Percentiles rank a stretch among this genome's conserved stretches.
Conservation (phyloP, 2,888 invertebrate species). For the Lasius platythorax region DNA sequence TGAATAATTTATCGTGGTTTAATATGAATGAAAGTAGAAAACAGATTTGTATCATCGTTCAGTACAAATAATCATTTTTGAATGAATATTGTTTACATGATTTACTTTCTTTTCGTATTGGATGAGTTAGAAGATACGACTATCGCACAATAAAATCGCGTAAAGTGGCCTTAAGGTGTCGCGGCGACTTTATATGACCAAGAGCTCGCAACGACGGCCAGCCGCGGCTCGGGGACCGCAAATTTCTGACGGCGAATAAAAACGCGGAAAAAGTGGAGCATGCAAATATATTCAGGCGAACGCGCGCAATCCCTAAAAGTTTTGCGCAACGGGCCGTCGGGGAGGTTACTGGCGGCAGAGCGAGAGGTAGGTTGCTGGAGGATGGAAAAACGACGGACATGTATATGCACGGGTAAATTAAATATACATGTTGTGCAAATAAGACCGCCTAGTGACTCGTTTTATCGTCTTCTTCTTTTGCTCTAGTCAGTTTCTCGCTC, state of each 20-base stretch:
- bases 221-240: constrained; percentile 55
- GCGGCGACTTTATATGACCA: constrained; percentile 40
- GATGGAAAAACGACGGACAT: constrained; percentile 62
- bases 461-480: constrained; percentile 53
- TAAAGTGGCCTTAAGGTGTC: constrained; percentile 35
- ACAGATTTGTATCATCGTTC: background rate
- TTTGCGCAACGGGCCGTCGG: constrained; percentile 64
- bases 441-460: constrained; percentile 64
- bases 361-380: constrained; percentile 35
- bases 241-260: constrained; percentile 72
- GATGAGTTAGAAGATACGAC: background rate
- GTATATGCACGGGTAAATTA: constrained; percentile 73
- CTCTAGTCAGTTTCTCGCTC: constrained; percentile 32
- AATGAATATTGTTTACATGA: background rate
- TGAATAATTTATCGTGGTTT: background rate
- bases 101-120: background rate
- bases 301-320: constrained; percentile 73
- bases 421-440: constrained; percentile 75
- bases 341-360: constrained; percentile 46
- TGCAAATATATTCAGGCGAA: constrained; percentile 75
- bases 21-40: background rate
- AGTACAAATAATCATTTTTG: background rate
- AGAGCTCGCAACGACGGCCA: constrained; percentile 45
- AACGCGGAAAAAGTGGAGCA: constrained; percentile 74
- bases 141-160: constrained; percentile 26